Percentiles rank a stretch among this genome's conserved stretches.
Conservation (phyloP, 2,113 vertebrate species). For the Sardina pilchardus region DNA sequence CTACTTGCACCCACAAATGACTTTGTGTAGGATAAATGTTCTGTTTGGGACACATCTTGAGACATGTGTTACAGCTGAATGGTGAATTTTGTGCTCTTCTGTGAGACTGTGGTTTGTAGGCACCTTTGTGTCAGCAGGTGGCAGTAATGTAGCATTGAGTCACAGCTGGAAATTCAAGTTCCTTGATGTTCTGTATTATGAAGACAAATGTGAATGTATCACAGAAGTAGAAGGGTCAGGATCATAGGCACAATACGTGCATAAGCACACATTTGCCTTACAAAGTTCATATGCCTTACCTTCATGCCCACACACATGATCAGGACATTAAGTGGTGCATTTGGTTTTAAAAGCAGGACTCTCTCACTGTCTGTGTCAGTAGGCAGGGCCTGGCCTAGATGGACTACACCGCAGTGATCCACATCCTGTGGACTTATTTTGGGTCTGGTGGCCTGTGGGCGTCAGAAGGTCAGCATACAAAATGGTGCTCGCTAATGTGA, state of each 20-base stretch:
- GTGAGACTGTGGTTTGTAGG: not conserved
- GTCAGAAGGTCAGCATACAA: not conserved
- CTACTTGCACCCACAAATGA: not conserved
- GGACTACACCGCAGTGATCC: conserved; percentile 21
- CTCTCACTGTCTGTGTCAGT: not conserved
- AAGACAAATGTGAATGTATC: not conserved
- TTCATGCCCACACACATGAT: not conserved
- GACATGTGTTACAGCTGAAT: not conserved
- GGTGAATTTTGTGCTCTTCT: not conserved
- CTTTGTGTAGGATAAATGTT: not conserved
- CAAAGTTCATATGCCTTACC: not conserved
- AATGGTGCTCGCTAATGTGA: not conserved
- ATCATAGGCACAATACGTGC: not conserved
- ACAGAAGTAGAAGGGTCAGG: not conserved
- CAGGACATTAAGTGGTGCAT: not conserved
- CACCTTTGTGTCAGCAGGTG: conserved; percentile 33
- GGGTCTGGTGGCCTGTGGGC: not conserved
- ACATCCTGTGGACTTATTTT: conserved; percentile 31
- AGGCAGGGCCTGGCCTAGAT: conserved; percentile 33
- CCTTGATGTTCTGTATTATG: not conserved
- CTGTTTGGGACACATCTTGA: not conserved
- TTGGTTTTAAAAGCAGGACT: conserved; percentile 15
- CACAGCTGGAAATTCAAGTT: not conserved
- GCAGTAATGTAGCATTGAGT: conserved; percentile 30
- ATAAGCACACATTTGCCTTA: not conserved